phyloP scores from a whole-genome alignment of 2,797 vertebrate genomes.

The Gastrophryne carolinensis region DNA sequence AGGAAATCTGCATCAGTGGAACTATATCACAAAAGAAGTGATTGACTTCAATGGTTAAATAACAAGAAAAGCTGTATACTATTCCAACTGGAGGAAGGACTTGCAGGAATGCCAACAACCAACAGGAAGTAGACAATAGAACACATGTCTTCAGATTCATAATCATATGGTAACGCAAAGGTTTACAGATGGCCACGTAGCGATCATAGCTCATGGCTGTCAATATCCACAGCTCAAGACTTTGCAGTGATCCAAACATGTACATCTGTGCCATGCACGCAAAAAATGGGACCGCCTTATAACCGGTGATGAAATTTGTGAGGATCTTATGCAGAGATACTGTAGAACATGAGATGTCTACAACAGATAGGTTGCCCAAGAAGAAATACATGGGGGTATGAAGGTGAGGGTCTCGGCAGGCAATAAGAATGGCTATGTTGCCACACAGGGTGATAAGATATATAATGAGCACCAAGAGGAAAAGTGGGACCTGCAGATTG shows the following conservation, averaged over 20 bases:
- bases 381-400: slow-evolving; percentile 35
- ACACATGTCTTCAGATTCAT: not conserved
- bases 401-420: slow-evolving; percentile 5
- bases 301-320: not conserved
- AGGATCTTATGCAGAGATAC: slow-evolving; percentile 8
- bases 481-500: not conserved
- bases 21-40: slow-evolving; percentile 37
- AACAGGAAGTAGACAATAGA: not conserved
- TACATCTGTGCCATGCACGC: slow-evolving; percentile 26
- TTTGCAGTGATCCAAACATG: not conserved
- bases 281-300: not conserved
- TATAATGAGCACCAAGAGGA: slow-evolving; percentile 5
- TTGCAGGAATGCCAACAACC: not conserved
- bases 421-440: slow-evolving; percentile 13
- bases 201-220: slow-evolving; percentile 28
- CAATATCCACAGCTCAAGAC: not conserved
- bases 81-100: not conserved
- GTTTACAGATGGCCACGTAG: slow-evolving; percentile 31
- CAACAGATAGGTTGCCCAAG: slow-evolving; percentile 11
- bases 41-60: not conserved
- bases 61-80: not conserved
- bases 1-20: slow-evolving; percentile 12
- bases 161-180: not conserved
- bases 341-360: slow-evolving; percentile 8
- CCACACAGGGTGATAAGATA: slow-evolving; percentile 3